Percentiles rank a stretch among this genome's conserved stretches.
Evolutionary conservation across 2,888 invertebrate species (phyloP).

Genomic region (Panzeria rudis): DNA sequence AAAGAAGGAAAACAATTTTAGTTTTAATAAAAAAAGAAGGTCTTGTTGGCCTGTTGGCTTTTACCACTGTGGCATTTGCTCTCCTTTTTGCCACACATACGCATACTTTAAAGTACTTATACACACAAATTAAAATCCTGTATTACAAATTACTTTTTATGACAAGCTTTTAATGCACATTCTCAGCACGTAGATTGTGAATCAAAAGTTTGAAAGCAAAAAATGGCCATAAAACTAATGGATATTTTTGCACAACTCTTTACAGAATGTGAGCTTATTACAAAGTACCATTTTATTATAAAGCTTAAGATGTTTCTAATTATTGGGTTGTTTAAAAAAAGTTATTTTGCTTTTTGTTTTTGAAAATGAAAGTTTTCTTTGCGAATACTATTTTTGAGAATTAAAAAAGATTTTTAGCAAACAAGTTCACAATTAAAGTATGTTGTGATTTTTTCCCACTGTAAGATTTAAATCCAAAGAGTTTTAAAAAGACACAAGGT

Average conservation of each 20-base stretch:
- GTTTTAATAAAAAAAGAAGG: too few species aligned
- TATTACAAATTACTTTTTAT: constrained; percentile 64
- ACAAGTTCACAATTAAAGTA: too few species aligned
- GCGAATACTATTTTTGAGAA: background rate
- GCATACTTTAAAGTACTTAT: background rate
- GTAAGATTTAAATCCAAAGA: too few species aligned
- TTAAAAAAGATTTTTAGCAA: background rate
- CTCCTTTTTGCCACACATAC: background rate
- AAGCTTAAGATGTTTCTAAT: background rate
- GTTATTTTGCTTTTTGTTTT: background rate
- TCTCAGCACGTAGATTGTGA: constrained; percentile 21
- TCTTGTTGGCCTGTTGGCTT: too few species aligned
- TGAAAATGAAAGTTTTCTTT: background rate
- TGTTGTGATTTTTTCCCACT: too few species aligned
- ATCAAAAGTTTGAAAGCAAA: constrained; percentile 42
- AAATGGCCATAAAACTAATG: constrained; percentile 54
- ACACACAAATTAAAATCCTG: constrained; percentile 50
- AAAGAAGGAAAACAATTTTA: too few species aligned
- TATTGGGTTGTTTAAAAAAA: background rate
- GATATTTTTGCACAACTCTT: constrained; percentile 21
- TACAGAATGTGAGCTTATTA: constrained; percentile 20
- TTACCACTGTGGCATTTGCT: too few species aligned
- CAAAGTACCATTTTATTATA: constrained; percentile 7
- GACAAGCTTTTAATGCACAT: constrained; percentile 55
- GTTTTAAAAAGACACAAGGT: too few species aligned